A percentile compares a stretch with the other conserved stretches of the same genome.
These are phyloP conservation scores for Raja brachyura DNA, from an alignment of 2,113 vertebrate species.

Conservation along the genomic window DNA sequence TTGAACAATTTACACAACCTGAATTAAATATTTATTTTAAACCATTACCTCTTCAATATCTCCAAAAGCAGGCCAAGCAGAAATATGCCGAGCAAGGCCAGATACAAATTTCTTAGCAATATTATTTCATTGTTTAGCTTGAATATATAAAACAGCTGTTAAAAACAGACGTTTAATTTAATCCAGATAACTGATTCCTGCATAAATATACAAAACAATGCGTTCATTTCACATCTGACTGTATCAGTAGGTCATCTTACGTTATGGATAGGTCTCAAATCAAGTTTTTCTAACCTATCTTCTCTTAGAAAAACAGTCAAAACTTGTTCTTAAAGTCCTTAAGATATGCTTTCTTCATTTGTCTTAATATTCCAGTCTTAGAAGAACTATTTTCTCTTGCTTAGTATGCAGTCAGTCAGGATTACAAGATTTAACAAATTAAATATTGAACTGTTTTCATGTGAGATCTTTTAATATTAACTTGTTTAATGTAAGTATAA, in stretches of 20 bases:
- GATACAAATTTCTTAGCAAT: not conserved
- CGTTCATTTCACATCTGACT: not conserved
- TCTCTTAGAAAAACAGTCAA: not conserved
- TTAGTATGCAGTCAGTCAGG: not conserved
- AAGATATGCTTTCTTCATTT: not conserved
- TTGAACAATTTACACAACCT: not conserved
- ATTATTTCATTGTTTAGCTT: not conserved
- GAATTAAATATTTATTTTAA: not conserved
- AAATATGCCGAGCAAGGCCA: not conserved
- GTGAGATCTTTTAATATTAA: not conserved
- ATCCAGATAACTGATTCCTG: not conserved
- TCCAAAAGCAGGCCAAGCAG: not conserved
- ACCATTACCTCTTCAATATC: not conserved
- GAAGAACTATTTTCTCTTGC: not conserved
- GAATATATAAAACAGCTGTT: not conserved
- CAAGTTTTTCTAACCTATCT: not conserved
- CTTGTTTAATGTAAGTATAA: not conserved
- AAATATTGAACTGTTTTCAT: not conserved
- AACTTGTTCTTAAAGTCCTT: not conserved
- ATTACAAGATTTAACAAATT: not conserved
- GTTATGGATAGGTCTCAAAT: not conserved
- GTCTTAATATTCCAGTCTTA: not conserved
- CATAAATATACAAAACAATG: not conserved
- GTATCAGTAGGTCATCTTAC: not conserved
- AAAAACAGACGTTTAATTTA: not conserved